phyloP scores from a whole-genome alignment of 2,888 invertebrate species.

The Machimus atricapillus region DNA sequence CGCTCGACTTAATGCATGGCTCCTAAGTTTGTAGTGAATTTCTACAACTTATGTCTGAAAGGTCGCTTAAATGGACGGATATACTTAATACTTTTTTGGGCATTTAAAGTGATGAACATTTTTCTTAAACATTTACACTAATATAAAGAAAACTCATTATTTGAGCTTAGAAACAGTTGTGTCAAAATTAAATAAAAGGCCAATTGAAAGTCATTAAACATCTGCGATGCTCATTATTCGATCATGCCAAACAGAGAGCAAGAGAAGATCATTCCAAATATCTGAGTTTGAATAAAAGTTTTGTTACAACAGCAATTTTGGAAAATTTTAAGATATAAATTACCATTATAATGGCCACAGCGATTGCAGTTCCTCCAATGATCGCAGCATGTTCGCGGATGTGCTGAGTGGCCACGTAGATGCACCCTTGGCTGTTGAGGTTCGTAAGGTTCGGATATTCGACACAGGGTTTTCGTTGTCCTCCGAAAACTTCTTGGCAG shows the following conservation, averaged over 20 bases:
- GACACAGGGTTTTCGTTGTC: conserved; percentile 61
- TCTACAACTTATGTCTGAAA: background rate
- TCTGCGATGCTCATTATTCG: conserved; percentile 62
- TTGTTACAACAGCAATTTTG: conserved; percentile 43
- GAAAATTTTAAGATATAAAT: background rate
- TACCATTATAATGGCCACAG: conserved; percentile 80
- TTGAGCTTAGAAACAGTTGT: background rate
- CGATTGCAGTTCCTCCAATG: conserved; percentile 81
- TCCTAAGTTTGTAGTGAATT: background rate
- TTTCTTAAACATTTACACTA: background rate
- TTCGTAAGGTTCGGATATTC: conserved; percentile 58
- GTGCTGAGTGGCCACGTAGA: conserved; percentile 72
- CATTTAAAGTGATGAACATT: background rate
- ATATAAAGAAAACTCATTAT: background rate
- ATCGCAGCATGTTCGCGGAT: conserved; percentile 80
- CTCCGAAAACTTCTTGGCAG: conserved; percentile 70
- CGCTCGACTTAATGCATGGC: background rate
- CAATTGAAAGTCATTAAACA: background rate
- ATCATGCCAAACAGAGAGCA: conserved; percentile 87
- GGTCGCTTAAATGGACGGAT: background rate
- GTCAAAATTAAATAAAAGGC: background rate
- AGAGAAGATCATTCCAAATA: conserved; percentile 84
- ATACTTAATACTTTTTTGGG: background rate
- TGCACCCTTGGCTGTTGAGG: conserved; percentile 76
- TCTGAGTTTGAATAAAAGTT: conserved; percentile 67